These are phyloP conservation scores for Anguilla pacifica DNA, from an alignment of 2,797 vertebrate genomes.

Conservation along the genomic window DNA sequence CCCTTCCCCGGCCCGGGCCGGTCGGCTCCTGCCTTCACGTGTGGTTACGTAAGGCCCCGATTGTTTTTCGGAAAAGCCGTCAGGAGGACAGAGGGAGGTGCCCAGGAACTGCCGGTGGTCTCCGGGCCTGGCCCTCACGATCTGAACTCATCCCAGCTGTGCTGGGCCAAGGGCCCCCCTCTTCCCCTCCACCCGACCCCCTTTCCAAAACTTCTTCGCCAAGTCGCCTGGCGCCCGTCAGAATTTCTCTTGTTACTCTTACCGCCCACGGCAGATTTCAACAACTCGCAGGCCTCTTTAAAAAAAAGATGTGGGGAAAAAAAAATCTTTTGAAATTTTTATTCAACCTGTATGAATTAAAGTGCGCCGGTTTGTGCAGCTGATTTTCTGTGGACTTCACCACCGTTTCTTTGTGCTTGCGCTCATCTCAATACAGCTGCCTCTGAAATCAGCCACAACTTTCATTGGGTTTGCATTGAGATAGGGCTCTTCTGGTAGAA, in stretches of 20 bases:
- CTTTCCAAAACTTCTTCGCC: background rate
- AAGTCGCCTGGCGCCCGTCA: background rate
- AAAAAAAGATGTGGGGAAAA: background rate
- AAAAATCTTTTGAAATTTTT: background rate
- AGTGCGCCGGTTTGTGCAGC: background rate
- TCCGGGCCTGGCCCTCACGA: background rate
- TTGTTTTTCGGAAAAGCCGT: constrained; percentile 12
- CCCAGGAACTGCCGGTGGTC: constrained; percentile 35
- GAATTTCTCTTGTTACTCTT: background rate
- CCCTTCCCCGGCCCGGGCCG: background rate
- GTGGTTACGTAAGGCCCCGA: background rate
- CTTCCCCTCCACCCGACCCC: background rate
- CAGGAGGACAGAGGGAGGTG: constrained; percentile 23
- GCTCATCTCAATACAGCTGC: background rate
- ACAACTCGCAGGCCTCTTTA: background rate
- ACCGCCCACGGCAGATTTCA: background rate
- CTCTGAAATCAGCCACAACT: background rate
- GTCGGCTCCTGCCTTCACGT: constrained; percentile 24
- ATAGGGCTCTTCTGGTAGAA: background rate
- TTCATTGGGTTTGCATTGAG: background rate
- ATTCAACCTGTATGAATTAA: too few relatives aligned
- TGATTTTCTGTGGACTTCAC: background rate
- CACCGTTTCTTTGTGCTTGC: too few relatives aligned
- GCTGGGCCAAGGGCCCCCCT: background rate
- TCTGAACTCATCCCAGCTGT: background rate